Evolutionary conservation across 1,140 invertebrate genomes (phyloP), one percentile per base, ranked within the genome.

Genomic region (Macrobrachium nipponense): DNA sequence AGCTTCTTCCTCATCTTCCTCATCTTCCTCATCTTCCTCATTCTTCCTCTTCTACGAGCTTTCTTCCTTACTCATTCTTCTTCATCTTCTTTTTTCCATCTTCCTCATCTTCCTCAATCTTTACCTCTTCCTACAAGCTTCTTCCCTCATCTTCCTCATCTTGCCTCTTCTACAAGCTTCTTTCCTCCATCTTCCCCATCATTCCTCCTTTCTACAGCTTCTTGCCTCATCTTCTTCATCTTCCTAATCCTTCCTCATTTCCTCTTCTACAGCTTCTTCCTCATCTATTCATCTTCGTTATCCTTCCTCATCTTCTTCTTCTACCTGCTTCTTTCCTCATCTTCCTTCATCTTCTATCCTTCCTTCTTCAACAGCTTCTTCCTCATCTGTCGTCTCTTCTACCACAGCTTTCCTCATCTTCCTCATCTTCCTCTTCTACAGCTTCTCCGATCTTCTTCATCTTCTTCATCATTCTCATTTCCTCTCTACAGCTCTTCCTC

Each of bases 351-450:
- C n/a, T n/a, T n/a, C n/a, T n/a, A n/a, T n/a, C n/a, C n/a, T n/a
- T n/a, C n/a, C n/a, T n/a, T n/a, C n/a, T n/a, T n/a, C n/a, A n/a
- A n/a, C n/a, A n/a, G n/a, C n/a, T n/a, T n/a, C n/a, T n/a, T n/a
- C n/a, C n/a, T n/a, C n/a, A n/a, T n/a, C n/a, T 43, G n/a, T 18
- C 43, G n/a, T n/a, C 70, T 17, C 44, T 6, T 36, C 27, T 27
- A 15, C 27, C 20, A 12, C 70, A 18, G 8, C 43, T 20, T 73
- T 20, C 70, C 27, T 73, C 27, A 4, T 73, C 70, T 6, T 73
- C 27, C 70, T 73, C 70, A 5, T 73, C 27, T 43, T 73, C 70
- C 27, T 73, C 70, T 5, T 73, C 70, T n/a, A 36, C 70, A 20
- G 15, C 27, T 73, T n/a, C 70, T 73, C 23, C 70, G 8, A 36